Base-by-base conservation (phyloP, 2,113 vertebrate genomes). In the Arenaria interpres region DNA sequence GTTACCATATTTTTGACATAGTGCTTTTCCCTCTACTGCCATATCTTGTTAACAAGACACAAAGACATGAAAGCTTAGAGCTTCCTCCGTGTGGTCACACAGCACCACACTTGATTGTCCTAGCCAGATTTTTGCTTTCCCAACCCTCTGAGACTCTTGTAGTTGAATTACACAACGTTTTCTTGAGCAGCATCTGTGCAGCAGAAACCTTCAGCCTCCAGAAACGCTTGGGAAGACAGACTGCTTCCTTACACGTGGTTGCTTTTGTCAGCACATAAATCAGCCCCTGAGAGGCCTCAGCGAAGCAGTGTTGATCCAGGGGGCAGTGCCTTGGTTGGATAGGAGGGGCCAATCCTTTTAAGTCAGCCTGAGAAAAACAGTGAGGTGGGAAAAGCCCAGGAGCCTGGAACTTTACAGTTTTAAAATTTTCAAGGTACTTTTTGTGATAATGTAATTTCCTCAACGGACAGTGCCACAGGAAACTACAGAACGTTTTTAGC, bases 221-320 rank as follows among this genome's bases (percentile, higher is more conserved):
- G 71, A 91, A 93, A 90, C 18, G 33, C 71, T 83, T 66, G 88
- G 66, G 74, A 93, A 94, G 78, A 64, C 85, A 85, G 62, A 76
- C 89, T 94, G 85, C 59, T 91, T 88, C 89, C 81, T 85, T 91
- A 96, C 85, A 95, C 25, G 15, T 95, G 66, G 45, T 77, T 90
- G 78, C 54, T 94, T 95, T 94, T 91, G 87, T 88, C 96, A 90
- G 81, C 37, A 73, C 54, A 90, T 94, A 96, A 96, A 91, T 93
- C 89, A 89, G 50, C 2, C 45, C 46, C 72, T 63, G 41, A 86
- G 64, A 80, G 80, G 59, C 50, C 73, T 59, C n/a, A 14, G 60
- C 1, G 3, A 66, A 79, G 53, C 8, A 0, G 30, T 60, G 35
- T 48, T 88, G 78, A 43, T 82, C 66, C 66, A 24, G 6, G 11